Evolutionary conservation across 2,888 invertebrate species (phyloP).

Genomic region (Drosophila colorata): DNA sequence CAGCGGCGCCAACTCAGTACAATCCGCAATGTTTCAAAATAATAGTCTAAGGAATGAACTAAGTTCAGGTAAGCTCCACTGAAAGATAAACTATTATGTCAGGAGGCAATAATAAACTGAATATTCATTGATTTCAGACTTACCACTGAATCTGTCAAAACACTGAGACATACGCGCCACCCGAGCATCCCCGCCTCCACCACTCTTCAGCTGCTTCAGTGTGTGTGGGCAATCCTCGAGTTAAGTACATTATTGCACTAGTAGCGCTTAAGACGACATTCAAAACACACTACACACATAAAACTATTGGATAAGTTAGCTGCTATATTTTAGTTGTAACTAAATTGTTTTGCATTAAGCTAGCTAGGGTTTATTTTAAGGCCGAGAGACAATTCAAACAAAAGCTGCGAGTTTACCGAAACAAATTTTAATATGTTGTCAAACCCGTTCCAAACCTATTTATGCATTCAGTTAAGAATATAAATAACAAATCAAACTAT

Average conservation of each 20-base stretch:
- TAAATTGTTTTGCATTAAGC: conserved; percentile 70
- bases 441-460: conserved; percentile 58
- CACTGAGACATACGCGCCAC: conserved; percentile 86
- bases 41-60: conserved; percentile 85
- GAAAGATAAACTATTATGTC: not conserved
- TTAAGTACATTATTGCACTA: conserved; percentile 74
- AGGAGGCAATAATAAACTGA: not conserved
- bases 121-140: conserved; percentile 88
- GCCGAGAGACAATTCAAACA: conserved; percentile 37
- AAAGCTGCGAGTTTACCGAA: conserved; percentile 37
- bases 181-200: conserved; percentile 14
- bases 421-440: conserved; percentile 40
- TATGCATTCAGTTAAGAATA: conserved; percentile 50
- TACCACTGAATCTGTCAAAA: conserved; percentile 95
- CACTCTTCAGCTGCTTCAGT: conserved; percentile 50
- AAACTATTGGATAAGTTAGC: conserved; percentile 64
- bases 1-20: conserved; percentile 60
- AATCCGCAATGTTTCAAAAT: conserved; percentile 83
- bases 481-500: conserved; percentile 24
- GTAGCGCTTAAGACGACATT: conserved; percentile 73
- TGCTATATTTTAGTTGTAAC: conserved; percentile 72
- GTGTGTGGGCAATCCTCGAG: conserved; percentile 65
- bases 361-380: conserved; percentile 64
- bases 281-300: conserved; percentile 59
- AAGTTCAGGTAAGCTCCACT: conserved; percentile 83